Evolutionary conservation across 2,888 invertebrate genomes (phyloP), one percentile per base, ranked within the genome.

Genomic region (Sturmia bella): DNA sequence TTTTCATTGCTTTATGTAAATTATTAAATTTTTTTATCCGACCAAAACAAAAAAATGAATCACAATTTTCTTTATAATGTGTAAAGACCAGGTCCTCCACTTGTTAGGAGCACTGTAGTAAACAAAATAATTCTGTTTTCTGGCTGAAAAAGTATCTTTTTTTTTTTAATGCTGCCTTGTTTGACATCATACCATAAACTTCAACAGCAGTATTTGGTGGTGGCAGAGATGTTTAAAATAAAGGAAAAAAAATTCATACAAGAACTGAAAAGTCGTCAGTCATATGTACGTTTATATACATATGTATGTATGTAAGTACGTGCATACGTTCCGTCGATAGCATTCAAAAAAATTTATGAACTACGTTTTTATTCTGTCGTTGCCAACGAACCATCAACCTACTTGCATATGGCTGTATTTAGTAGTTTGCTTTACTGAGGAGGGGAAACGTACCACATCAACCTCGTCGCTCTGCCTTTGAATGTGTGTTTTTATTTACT

Each of bases 381-480:
- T 76, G 59, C 52, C 61, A 73, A 73, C 73, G 54, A 56, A 73
- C 54, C 45, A 45, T 39, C 68, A 72, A 72, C 72, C 75, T 75
- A 75, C 59, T 68, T 66, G n/a, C 32, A 32, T 32, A 32, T 7
- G 32, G 5, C 7, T 32, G 32, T 32, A 7, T 32, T 32, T 32
- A 32, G 6, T 45, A 24, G 52, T 59, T 61, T 37, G 63, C 63
- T 61, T 59, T 75, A 56, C 57, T 59, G 32, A 50, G 37, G 19
- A 64, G 59, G 48, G 63, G 56, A 15, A 52, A 76, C 59, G 68
- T 59, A 52, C 66, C 75, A 68, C 39, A 63, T 66, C 64, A 41
- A 48, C 68, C 52, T 76, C 76, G 59, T 69, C 76, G 52, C 37
- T 43, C 68, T 61, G 76, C 73, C 45, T 52, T 0, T 64, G 45